phyloP scores from a whole-genome alignment of 2,888 invertebrate species.

The Tetragonisca angustula region DNA sequence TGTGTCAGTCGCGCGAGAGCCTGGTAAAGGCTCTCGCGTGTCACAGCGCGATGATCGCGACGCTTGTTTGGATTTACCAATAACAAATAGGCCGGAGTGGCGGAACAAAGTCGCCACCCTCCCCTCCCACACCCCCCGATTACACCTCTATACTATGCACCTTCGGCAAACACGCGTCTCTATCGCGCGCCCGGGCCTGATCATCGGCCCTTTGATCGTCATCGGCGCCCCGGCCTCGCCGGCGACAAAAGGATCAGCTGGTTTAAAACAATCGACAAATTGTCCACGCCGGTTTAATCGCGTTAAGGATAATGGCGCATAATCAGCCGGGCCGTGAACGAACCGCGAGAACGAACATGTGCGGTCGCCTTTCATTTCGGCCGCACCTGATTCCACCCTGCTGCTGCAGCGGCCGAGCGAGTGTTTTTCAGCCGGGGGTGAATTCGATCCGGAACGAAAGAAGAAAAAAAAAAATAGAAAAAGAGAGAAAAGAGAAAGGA shows the following conservation, averaged over 20 bases:
- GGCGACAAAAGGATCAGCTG: conserved; percentile 38
- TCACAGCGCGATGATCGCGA: conserved; percentile 37
- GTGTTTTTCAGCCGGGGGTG: conserved; percentile 52
- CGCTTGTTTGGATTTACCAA: conserved; percentile 53
- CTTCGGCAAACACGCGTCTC: conserved; percentile 28
- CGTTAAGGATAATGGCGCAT: conserved; percentile 60
- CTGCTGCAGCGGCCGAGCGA: conserved; percentile 1
- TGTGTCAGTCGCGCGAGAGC: conserved; percentile 2
- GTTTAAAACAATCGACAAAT: conserved; percentile 57
- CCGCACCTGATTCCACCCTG: conserved; percentile 80
- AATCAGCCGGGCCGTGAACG: conserved; percentile 70
- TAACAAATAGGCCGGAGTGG: conserved; percentile 44
- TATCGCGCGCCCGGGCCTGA: neutral
- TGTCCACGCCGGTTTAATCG: conserved; percentile 69
- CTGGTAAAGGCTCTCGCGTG: conserved; percentile 28
- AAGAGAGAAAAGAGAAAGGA: neutral
- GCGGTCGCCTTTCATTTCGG: conserved; percentile 76
- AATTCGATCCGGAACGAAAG: neutral
- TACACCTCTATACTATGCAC: conserved; percentile 17
- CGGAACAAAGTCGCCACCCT: conserved; percentile 13
- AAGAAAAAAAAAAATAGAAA: no score
- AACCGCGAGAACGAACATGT: conserved; percentile 81
- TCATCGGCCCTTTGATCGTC: conserved; percentile 38
- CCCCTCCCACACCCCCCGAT: neutral
- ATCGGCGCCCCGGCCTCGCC: neutral